Evolutionary conservation across 2,888 invertebrate genomes (phyloP), one percentile per base, ranked within the genome.

Genomic region (Mythimna vitellina): DNA sequence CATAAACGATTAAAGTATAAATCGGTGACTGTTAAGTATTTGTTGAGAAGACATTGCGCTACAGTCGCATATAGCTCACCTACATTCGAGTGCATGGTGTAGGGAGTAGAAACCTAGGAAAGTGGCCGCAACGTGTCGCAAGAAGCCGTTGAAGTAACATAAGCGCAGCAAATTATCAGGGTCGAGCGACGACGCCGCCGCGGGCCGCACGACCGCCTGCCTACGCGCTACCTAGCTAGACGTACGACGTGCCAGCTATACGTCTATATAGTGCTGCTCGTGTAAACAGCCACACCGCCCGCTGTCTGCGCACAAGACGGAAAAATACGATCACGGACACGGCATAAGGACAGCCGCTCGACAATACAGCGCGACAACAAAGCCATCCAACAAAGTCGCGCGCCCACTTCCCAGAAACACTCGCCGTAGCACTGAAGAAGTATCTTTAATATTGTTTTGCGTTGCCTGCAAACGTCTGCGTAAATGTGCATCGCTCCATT

Each of bases 71-170:
- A 68, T 67, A 74, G 63, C 66, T 70, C 73, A 84, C 80, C 69
- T 78, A 82, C 78, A 71, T 85, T 81, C 78, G 83, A 85, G 81
- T 89, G 88, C 82, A 90, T 87, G 85, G 85, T 89, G 89, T 86
- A 90, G 89, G 91, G 89, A 89, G 88, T 92, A 90, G 90, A 92
- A 93, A 93, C 91, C 91, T 90, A 92, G 92, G 91, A 93, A 95
- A 93, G 92, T 89, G 90, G 92, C 84, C 90, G 86, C 90, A 89
- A 89, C 88, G 91, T 94, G 94, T 93, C 92, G 94, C 91, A 95
- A 95, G 96, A 96, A 96, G 96, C 96, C 96, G 93, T 96, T 94
- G 94, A 96, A 95, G 94, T 95, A 95, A 94, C 94, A 92, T 94
- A 94, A 95, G 95, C 94, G 94, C 94, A 95, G 96, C 93, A 95